Conservation (phyloP, 2,113 vertebrate species). For the Castor canadensis region DNA sequence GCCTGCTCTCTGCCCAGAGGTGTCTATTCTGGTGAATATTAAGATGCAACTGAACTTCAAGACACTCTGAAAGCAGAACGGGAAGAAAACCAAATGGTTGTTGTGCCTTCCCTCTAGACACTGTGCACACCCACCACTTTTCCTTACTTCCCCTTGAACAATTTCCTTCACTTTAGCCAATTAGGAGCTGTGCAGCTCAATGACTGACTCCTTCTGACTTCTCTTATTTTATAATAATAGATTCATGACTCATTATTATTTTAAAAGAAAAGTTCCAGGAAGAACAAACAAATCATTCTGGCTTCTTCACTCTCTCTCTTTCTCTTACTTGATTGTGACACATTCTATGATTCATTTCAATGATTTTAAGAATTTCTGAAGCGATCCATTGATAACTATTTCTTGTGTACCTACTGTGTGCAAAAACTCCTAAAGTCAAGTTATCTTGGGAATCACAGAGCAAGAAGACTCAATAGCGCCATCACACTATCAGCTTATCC, state of each 20-base stretch:
- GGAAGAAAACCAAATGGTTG: constrained; percentile 61
- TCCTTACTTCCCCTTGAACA: constrained; percentile 77
- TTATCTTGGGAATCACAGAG: constrained; percentile 40
- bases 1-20: background rate
- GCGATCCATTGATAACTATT: background rate
- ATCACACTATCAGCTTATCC: background rate
- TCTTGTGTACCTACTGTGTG: background rate
- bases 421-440: constrained; percentile 23
- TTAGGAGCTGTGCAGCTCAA: constrained; percentile 74
- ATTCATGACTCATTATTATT: constrained; percentile 65
- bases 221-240: constrained; percentile 46
- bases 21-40: background rate
- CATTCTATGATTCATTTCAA: background rate
- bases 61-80: constrained; percentile 57
- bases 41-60: constrained; percentile 63
- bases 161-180: constrained; percentile 75
- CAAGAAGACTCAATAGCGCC: constrained; percentile 26
- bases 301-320: background rate
- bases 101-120: constrained; percentile 57
- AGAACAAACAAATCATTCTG: constrained; percentile 4
- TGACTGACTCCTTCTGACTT: constrained; percentile 68
- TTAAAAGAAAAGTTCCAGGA: constrained; percentile 59
- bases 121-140: background rate
- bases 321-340: background rate
- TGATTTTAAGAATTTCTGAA: background rate